These are phyloP conservation scores for Cyrtonyx montezumae DNA, from an alignment of 2,113 vertebrate species.

Conservation along the genomic window DNA sequence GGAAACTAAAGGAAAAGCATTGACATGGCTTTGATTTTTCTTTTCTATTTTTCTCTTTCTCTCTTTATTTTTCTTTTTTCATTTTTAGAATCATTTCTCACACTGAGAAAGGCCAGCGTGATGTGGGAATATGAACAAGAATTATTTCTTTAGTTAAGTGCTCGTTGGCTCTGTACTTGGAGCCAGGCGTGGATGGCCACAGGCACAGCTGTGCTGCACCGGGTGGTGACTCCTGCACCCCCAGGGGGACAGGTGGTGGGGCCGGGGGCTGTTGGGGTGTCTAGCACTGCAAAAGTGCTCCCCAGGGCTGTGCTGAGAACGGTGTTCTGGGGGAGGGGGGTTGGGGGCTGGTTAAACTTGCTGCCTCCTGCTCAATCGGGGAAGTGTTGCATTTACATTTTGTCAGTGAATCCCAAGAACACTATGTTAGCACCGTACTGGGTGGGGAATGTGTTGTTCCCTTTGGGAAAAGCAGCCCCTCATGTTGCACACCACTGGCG, in stretches of 20 bases:
- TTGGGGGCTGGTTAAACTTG: neutral
- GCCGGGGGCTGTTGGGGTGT: neutral
- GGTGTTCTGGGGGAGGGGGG: too few relatives aligned
- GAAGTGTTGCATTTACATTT: neutral
- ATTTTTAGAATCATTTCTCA: too few relatives aligned
- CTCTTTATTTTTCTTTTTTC: too few relatives aligned
- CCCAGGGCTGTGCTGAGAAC: too few relatives aligned
- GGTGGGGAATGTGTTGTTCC: neutral
- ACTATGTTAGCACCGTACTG: neutral
- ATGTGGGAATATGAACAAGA: conserved; percentile 6
- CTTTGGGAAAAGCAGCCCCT: neutral
- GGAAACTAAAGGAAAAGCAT: neutral
- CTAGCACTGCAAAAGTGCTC: too few relatives aligned
- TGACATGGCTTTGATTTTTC: neutral
- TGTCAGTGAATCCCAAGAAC: neutral
- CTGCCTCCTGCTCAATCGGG: neutral
- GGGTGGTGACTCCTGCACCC: neutral
- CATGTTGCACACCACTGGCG: neutral
- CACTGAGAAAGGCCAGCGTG: neutral
- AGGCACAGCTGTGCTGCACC: too few relatives aligned
- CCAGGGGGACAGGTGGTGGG: neutral
- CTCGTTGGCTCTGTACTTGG: conserved; percentile 32
- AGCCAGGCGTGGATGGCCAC: neutral
- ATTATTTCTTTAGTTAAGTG: conserved; percentile 37
- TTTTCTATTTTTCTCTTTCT: too few relatives aligned